Conservation (phyloP, 2,888 invertebrate genomes). For the Watsonalla cultraria region DNA sequence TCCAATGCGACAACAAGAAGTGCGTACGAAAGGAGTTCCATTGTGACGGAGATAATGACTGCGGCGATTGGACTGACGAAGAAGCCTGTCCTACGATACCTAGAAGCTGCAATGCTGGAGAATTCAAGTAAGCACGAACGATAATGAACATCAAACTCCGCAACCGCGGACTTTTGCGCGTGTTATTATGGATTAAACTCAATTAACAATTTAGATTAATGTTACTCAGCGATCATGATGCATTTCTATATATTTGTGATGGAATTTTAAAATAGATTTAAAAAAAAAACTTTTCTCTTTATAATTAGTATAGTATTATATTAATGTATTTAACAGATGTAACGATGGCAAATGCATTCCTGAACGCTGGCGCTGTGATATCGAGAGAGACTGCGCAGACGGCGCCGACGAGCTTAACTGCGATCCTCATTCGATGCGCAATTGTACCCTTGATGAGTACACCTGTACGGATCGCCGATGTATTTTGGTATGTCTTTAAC, state of each 20-base stretch:
- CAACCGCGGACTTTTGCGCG: background rate
- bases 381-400: constrained; percentile 87
- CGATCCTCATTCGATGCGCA: constrained; percentile 77
- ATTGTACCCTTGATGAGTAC: constrained; percentile 86
- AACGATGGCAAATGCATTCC: constrained; percentile 89
- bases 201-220: background rate
- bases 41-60: constrained; percentile 92
- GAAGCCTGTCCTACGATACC: constrained; percentile 84
- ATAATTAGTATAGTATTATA: background rate
- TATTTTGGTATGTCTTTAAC: constrained; percentile 79
- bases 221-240: too few relatives aligned
- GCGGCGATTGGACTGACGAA: constrained; percentile 93
- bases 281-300: too few relatives aligned
- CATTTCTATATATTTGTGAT: too few relatives aligned
- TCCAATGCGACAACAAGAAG: constrained; percentile 84
- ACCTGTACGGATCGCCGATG: constrained; percentile 86
- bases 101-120: constrained; percentile 82
- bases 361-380: constrained; percentile 87
- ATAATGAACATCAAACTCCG: background rate
- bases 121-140: constrained; percentile 80
- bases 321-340: constrained; percentile 69
- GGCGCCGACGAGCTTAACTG: constrained; percentile 89
- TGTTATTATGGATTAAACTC: background rate
- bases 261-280: too few relatives aligned
- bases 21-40: constrained; percentile 87